Percentiles rank a stretch among this genome's conserved stretches.
Evolutionary conservation across 1,140 invertebrate species (phyloP).

Genomic region (Sitobion miscanthi): DNA sequence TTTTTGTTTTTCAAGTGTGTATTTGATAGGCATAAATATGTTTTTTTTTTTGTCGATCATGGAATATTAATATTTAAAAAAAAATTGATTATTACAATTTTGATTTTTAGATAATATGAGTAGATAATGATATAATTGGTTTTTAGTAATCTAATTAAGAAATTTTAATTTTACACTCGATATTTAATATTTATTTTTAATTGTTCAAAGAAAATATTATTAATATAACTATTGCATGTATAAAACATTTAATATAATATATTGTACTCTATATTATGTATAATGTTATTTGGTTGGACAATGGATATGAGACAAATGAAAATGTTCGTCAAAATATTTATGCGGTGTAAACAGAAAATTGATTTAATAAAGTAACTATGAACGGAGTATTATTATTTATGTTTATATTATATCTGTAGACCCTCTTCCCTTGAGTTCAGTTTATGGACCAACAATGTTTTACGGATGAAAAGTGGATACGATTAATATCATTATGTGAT

Average conservation of each 20-base stretch:
- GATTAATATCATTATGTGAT: neutral
- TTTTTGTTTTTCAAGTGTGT: neutral
- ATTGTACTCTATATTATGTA: neutral
- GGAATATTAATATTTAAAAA: neutral
- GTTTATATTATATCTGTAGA: neutral
- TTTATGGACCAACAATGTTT: neutral
- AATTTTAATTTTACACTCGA: conserved; percentile 7
- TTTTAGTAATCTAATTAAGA: neutral
- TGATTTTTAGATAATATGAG: neutral
- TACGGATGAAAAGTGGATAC: no score
- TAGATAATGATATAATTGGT: neutral
- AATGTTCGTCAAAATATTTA: neutral
- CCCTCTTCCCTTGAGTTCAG: neutral
- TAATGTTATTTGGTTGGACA: neutral
- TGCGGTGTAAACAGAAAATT: neutral
- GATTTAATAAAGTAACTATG: conserved; percentile 10
- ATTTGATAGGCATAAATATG: neutral
- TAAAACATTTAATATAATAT: conserved; percentile 27
- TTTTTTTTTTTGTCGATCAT: neutral
- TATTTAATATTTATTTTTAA: conserved; percentile 2
- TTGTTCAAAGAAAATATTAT: neutral
- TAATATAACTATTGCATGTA: conserved; percentile 4
- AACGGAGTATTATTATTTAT: neutral
- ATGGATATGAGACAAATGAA: neutral
- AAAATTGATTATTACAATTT: neutral